These are phyloP conservation scores for Enteromius afrohamiltoni DNA, from an alignment of 2,797 vertebrate species.

Conservation along the genomic window DNA sequence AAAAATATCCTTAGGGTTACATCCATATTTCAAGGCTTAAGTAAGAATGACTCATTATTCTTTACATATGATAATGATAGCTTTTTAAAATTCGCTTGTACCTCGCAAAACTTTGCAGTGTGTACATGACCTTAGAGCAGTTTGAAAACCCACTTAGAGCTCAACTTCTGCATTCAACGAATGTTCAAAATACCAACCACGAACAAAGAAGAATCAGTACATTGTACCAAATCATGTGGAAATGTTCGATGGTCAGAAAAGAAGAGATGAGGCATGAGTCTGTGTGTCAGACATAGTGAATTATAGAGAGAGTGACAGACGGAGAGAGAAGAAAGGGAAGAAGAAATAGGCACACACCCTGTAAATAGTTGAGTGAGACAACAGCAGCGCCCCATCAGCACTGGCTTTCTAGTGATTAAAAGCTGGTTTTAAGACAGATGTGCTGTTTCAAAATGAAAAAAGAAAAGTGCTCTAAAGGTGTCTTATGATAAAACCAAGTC, in stretches of 20 bases:
- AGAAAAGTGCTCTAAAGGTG: neutral
- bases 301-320: slow-evolving; percentile 36
- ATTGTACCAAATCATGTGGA: slow-evolving; percentile 29
- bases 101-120: neutral
- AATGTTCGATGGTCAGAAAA: slow-evolving; percentile 46
- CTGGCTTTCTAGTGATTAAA: neutral
- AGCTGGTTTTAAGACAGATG: neutral
- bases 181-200: neutral
- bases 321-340: slow-evolving; percentile 60
- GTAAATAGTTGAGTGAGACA: slow-evolving; percentile 16
- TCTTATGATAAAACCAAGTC: neutral
- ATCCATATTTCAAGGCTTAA: neutral
- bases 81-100: neutral
- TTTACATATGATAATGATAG: neutral
- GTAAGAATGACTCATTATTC: neutral
- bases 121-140: neutral
- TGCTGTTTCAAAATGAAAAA: neutral
- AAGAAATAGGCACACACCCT: slow-evolving; percentile 58
- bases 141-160: neutral
- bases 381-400: neutral
- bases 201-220: neutral
- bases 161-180: neutral
- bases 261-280: slow-evolving; percentile 44
- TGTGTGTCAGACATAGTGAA: slow-evolving; percentile 32
- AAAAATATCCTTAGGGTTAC: neutral